A percentile compares a stretch with the other conserved stretches of the same genome.
These are phyloP conservation scores for Macrochelys suwanniensis DNA, from an alignment of 2,797 vertebrate species.

Conservation along the genomic window DNA sequence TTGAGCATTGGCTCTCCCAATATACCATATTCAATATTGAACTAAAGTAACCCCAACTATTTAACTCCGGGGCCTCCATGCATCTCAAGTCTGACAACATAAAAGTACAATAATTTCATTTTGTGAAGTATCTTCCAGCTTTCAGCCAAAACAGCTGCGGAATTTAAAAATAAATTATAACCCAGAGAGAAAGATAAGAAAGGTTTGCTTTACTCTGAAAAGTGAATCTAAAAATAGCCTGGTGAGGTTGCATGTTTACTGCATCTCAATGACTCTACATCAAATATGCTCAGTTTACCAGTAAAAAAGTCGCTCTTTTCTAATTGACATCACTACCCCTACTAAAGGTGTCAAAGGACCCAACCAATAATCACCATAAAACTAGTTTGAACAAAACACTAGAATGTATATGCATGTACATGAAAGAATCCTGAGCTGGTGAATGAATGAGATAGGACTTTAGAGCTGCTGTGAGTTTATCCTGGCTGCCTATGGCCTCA, in stretches of 20 bases:
- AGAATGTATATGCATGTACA: neutral
- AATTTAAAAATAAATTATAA: neutral
- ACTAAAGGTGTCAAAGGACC: neutral
- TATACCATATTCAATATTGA: constrained; percentile 34
- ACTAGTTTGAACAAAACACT: neutral
- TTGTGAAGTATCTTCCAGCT: neutral
- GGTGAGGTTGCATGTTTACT: neutral
- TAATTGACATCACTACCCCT: neutral
- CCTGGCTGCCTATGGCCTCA: neutral
- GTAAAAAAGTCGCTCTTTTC: neutral
- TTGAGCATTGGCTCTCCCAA: neutral
- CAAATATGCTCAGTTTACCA: constrained; percentile 9
- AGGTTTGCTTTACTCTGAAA: neutral
- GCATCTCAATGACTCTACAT: neutral
- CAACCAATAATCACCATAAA: neutral
- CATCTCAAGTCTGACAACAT: neutral
- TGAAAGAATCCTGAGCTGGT: neutral
- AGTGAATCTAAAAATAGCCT: neutral
- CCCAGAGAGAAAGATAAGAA: neutral
- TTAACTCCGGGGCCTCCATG: neutral
- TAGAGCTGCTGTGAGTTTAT: neutral
- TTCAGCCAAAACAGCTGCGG: constrained; percentile 23
- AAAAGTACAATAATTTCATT: neutral
- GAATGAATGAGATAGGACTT: neutral
- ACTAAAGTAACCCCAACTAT: neutral